Base-by-base conservation (phyloP, 2,113 vertebrate species). In the Gymnorhina tibicen region DNA sequence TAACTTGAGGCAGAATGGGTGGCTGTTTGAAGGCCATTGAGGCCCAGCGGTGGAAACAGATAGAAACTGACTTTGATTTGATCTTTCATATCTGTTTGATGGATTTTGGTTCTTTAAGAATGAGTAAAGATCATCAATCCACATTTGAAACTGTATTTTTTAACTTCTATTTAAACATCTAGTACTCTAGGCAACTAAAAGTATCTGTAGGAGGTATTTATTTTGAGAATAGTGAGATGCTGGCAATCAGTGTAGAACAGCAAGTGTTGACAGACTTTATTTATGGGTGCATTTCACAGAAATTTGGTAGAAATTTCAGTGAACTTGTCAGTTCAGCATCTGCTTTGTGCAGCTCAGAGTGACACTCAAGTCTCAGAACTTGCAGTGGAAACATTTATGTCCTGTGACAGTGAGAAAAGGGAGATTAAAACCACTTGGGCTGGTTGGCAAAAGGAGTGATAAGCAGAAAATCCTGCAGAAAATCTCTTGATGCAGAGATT, bases 191-290 rank as follows among this genome's bases (percentile, higher is more conserved):
- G 67, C 75, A 90, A 62, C 12, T 77, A 13, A 42, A 88, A 70
- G 64, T 90, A 67, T 78, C 72, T 58, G 64, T 91, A 74, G 93
- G 92, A 95, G 85, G 90, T 93, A 59, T 92, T 94, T 95, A 94
- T 96, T 96, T 91, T 91, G 90, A 92, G 85, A 83, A 17, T 4
- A 90, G 52, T 44, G 85, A 86, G 70, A 88, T 92, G 59, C 15
- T 93, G 95, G 78, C 78, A 85, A 95, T 94, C 91, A 88, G 58
- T 37, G 20, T 52, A 59, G 79, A 94, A 77, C 55, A 87, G 92
- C 68, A 93, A 94, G 87, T 93, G 90, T 76, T 93, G 92, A 87
- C 91, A 94, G 89, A 85, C 62, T 84, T 80, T 97, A 93, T 96
- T 96, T 91, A 85, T 89, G 90, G 83, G 49, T 83, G 64, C 30